Conservation (phyloP, 2,113 vertebrate species). For the Pseudopipra pipra region DNA sequence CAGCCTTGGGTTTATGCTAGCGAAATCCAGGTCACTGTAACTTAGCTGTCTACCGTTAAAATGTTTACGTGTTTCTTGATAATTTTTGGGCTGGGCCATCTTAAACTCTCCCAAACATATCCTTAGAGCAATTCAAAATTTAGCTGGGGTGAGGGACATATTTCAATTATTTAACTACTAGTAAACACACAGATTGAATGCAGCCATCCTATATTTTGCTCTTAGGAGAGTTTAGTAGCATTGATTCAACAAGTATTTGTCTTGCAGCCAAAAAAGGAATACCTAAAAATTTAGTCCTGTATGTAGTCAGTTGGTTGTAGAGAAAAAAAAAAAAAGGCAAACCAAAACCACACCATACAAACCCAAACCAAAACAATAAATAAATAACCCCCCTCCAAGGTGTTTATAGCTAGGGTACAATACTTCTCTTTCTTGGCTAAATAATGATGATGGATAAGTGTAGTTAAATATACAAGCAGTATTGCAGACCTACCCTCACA, state of each 20-base stretch:
- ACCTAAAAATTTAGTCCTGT: background rate
- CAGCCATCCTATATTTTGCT: background rate
- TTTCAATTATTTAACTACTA: background rate
- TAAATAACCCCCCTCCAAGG: accelerated
- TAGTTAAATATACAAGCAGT: background rate
- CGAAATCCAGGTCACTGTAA: background rate
- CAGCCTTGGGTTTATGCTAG: background rate
- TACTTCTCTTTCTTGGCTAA: background rate
- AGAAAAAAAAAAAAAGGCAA: background rate
- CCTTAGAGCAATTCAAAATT: background rate
- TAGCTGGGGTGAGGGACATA: background rate
- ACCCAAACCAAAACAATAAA: background rate
- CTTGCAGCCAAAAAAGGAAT: background rate
- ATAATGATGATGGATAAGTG: background rate
- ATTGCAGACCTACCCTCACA: background rate
- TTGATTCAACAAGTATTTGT: background rate
- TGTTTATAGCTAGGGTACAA: background rate
- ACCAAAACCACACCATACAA: background rate
- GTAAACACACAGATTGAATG: background rate
- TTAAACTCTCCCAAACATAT: background rate
- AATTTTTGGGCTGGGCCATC: background rate
- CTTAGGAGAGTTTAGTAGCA: background rate
- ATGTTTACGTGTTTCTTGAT: background rate
- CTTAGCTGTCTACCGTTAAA: background rate
- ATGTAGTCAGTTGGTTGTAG: background rate